A percentile compares a stretch with the other conserved stretches of the same genome.
Conservation (phyloP, 2,797 vertebrate genomes). For the Corythornis leucogaster region DNA sequence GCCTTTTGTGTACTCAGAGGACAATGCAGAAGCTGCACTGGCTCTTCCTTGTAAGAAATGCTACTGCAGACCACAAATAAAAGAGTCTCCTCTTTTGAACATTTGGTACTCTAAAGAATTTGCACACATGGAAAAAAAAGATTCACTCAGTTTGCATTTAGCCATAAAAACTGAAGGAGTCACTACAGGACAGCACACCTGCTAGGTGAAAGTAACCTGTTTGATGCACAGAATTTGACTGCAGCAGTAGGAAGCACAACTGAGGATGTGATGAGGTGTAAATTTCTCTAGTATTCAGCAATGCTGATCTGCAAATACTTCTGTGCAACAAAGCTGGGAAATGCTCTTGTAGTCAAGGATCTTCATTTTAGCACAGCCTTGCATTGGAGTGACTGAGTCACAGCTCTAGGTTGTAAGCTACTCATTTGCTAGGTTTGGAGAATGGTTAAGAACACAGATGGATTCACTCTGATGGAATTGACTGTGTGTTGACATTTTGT, state of each 20-base stretch:
- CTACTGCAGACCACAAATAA: not conserved
- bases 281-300: constrained; percentile 75
- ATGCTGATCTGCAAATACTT: constrained; percentile 84
- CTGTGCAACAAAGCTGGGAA: constrained; percentile 80
- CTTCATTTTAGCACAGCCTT: constrained; percentile 40
- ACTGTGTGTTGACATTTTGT: not conserved
- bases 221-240: constrained; percentile 82
- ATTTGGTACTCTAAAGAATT: not conserved
- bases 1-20: not conserved
- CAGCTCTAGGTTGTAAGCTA: not conserved
- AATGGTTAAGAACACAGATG: constrained; percentile 36
- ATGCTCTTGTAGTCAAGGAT: not conserved
- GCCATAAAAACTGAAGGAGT: constrained; percentile 69
- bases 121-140: constrained; percentile 73
- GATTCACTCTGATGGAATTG: constrained; percentile 14
- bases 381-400: constrained; percentile 1
- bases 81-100: not conserved
- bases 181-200: constrained; percentile 69
- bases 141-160: constrained; percentile 84
- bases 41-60: not conserved
- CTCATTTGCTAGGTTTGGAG: constrained; percentile 24
- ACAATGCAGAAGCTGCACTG: not conserved
- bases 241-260: constrained; percentile 77
- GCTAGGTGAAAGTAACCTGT: constrained; percentile 72
- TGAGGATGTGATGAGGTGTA: constrained; percentile 65